Base-by-base conservation (phyloP, 2,113 vertebrate genomes). In the Zosterops pallidus region DNA sequence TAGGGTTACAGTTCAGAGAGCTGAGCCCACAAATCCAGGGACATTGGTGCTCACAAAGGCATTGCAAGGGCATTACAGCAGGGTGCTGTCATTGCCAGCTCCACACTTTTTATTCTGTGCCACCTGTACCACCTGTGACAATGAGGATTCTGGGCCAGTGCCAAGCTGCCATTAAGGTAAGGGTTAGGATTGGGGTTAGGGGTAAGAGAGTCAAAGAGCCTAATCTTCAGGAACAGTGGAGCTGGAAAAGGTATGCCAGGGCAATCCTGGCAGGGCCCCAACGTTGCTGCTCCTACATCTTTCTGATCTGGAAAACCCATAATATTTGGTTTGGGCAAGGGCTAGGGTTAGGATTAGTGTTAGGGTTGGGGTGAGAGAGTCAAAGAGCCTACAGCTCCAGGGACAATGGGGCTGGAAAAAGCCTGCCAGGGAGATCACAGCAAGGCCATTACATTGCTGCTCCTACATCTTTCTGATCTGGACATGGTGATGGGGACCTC, bases 401-500 rank as follows among this genome's bases (percentile, higher is more conserved):
- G 53, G 14, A 0, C 11, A 3, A 2, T 49, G 64, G 42, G 14
- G 22, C 52, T 81, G 53, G 28, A 9, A 26, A 18, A 25, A 18
- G 3, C 25, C 12, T 25, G 26, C 26, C 28, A 12, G 3, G 26
- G n/a, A 3, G 21, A 16, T 37, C 1, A 0, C 2, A 0, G 41
- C 33, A 68, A 23, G 42, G 44, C 28, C 29, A 5, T 23, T 14
- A 0, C 29, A 3, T 15, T 28, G 44, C 29, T 50, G 65, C 19
- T 70, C 19, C 29, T 23, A 0, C 55, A n/a, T 3, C 19, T 24
- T 8, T 7, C 9, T 62, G 33, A 9, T 14, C 33, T 39, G 26
- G 6, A 3, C 11, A 0, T 26, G 39, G 57, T 18, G 39, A 14
- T 46, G 59, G 9, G 22, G 22, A 22, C 18, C 59, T 74, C 33